Evolutionary conservation across 30 jellyfish, hydroid and myxozoan genomes (phyloP).

Genomic region (Rhopilema esculentum): DNA sequence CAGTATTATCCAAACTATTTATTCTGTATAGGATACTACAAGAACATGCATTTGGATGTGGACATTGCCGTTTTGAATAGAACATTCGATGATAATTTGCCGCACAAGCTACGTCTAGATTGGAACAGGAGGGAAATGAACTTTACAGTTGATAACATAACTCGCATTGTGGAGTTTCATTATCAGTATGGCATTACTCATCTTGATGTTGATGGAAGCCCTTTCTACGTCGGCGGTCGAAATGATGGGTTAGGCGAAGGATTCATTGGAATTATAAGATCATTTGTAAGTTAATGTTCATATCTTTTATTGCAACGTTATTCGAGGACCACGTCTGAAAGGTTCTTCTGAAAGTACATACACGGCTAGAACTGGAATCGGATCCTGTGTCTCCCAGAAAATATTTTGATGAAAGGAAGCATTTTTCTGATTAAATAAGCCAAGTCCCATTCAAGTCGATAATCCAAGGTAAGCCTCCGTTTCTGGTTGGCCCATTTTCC

Average conservation of each 20-base stretch:
- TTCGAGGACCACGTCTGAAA: too few species aligned
- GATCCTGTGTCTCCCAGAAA: too few species aligned
- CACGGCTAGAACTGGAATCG: too few species aligned
- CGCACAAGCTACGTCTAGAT: conserved; percentile 79
- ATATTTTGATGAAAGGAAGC: too few species aligned
- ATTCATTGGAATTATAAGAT: conserved; percentile 90
- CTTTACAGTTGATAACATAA: conserved; percentile 86
- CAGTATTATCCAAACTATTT: not conserved
- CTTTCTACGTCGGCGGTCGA: conserved; percentile 95
- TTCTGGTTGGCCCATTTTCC: too few species aligned
- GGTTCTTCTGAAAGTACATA: too few species aligned
- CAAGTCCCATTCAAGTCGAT: too few species aligned
- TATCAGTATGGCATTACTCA: conserved; percentile 93
- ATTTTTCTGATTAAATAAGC: too few species aligned
- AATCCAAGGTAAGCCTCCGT: too few species aligned
- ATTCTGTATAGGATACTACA: conserved; percentile 55
- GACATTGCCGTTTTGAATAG: conserved; percentile 78
- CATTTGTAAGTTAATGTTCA: conserved; percentile 58
- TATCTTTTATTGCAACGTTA: not conserved
- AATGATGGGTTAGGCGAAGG: conserved; percentile 84
- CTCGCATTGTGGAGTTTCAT: conserved; percentile 88
- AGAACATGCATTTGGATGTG: conserved; percentile 79
- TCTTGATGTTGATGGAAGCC: conserved; percentile 92
- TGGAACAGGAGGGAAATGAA: conserved; percentile 87
- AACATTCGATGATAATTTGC: conserved; percentile 87